Conservation (phyloP, 2,113 vertebrate species). For the Sceloporus undulatus region DNA sequence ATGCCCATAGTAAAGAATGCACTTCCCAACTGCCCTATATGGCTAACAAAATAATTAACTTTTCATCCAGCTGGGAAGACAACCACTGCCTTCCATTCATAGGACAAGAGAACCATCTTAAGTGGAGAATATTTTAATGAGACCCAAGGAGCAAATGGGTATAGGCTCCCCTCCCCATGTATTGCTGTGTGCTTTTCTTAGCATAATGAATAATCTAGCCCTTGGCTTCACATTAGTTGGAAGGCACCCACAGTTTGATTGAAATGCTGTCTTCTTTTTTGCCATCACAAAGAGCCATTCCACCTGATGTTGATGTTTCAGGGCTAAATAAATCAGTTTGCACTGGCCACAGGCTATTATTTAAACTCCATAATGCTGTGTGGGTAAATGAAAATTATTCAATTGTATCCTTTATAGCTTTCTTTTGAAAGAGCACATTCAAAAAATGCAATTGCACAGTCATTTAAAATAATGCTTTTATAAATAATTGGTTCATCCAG, state of each 20-base stretch:
- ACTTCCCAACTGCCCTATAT: background rate
- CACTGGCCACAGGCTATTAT: constrained; percentile 33
- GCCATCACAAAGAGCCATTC: constrained; percentile 31
- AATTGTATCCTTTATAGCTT: constrained; percentile 36
- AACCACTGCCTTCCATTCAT: background rate
- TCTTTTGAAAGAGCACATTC: constrained; percentile 36
- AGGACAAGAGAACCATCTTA: constrained; percentile 10
- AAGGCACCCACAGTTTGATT: constrained; percentile 36
- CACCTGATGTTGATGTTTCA: constrained; percentile 50
- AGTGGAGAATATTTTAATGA: constrained; percentile 25
- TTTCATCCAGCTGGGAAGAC: background rate
- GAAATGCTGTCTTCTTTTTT: constrained; percentile 35
- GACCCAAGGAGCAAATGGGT: constrained; percentile 16
- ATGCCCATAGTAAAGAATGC: background rate
- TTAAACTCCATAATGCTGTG: background rate
- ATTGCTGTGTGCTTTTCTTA: constrained; percentile 21
- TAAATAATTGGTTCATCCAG: constrained; percentile 59
- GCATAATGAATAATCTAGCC: constrained; percentile 17
- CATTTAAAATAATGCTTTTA: constrained; percentile 64
- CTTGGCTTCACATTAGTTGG: constrained; percentile 29
- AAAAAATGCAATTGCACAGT: constrained; percentile 37
- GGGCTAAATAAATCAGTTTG: constrained; percentile 39
- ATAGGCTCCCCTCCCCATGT: background rate
- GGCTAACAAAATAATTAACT: background rate
- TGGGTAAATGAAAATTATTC: constrained; percentile 45